Evolutionary conservation across 2,113 vertebrate genomes (phyloP), one percentile per base, ranked within the genome.

Genomic region (Cinclus cinclus): DNA sequence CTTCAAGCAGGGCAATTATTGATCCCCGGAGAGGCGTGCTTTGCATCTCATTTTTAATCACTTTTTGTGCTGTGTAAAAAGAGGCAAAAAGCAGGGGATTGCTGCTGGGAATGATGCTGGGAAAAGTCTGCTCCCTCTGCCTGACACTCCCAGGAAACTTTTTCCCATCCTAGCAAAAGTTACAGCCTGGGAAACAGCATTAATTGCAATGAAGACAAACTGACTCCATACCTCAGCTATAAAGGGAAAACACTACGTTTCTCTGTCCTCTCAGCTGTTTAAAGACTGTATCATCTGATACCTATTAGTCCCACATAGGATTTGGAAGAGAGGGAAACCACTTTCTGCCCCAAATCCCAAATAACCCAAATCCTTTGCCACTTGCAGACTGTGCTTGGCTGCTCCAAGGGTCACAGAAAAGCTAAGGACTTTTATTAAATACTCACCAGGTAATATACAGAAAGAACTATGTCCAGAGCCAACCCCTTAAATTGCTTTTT

Each of bases 11-110:
- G 63, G 63, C 67, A 88, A 87, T 90, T 90, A 83, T 55, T 83
- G 83, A 89, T 87, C 80, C 78, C 65, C 12, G 2, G 60, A 87
- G 89, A 88, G 79, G 62, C 1, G 0, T 6, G 58, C 69, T 93
- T 77, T 18, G 27, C 69, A 87, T 90, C 83, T 96, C 52, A 85
- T 90, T 92, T 92, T 95, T 91, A 93, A 95, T 91, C 84, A 89
- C 22, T 84, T 92, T 86, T 83, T 90, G 42, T 83, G 58, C 74
- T 31, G 35, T 63, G 63, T 42, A 79, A 84, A 75, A 59, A 76
- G 31, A 79, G 88, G 65, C 27, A 55, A 81, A 70, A 56, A 78
- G 25, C 8, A 2, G 69, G 16, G 25, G 22, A 68, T 47, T 85
- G 75, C 85, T 77, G 75, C 67, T 75, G 60, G 19, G 41, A 68